Evolutionary conservation across 1,140 invertebrate genomes (phyloP).

Genomic region (Solen grandis): DNA sequence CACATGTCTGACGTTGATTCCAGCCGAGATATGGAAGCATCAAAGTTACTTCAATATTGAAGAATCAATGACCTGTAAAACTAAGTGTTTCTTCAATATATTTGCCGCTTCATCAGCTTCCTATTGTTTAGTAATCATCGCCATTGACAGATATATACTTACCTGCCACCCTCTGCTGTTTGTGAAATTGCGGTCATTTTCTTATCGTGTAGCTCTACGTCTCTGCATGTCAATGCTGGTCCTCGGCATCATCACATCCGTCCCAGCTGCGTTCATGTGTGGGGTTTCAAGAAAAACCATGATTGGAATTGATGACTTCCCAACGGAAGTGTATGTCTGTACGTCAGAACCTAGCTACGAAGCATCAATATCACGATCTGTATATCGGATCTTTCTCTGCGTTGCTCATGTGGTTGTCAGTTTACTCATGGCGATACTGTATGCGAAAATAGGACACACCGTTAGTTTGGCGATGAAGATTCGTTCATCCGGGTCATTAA

Average conservation of each 20-base stretch:
- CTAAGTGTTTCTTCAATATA: constrained; percentile 49
- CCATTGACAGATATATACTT: constrained; percentile 32
- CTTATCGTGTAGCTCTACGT: constrained; percentile 5
- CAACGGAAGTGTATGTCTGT: constrained; percentile 28
- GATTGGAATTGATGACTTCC: neutral
- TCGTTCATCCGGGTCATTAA: neutral
- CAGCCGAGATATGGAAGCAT: constrained; percentile 40
- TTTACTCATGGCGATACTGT: constrained; percentile 24
- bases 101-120: constrained; percentile 38
- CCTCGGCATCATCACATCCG: constrained; percentile 22
- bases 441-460: constrained; percentile 16
- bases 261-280: constrained; percentile 29
- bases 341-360: constrained; percentile 21
- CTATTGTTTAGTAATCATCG: constrained; percentile 27
- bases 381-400: constrained; percentile 25
- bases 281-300: constrained; percentile 10
- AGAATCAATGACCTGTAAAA: constrained; percentile 23
- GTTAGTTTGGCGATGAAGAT: constrained; percentile 26
- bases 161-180: constrained; percentile 35
- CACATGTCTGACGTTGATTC: constrained; percentile 41
- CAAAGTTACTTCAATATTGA: constrained; percentile 37
- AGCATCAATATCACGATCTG: neutral
- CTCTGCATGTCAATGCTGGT: constrained; percentile 23
- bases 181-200: neutral
- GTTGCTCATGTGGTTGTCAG: neutral